Percentiles rank a stretch among this genome's conserved stretches.
These are phyloP conservation scores for Mechanitis messenoides DNA, from an alignment of 2,888 invertebrate species.

Conservation along the genomic window DNA sequence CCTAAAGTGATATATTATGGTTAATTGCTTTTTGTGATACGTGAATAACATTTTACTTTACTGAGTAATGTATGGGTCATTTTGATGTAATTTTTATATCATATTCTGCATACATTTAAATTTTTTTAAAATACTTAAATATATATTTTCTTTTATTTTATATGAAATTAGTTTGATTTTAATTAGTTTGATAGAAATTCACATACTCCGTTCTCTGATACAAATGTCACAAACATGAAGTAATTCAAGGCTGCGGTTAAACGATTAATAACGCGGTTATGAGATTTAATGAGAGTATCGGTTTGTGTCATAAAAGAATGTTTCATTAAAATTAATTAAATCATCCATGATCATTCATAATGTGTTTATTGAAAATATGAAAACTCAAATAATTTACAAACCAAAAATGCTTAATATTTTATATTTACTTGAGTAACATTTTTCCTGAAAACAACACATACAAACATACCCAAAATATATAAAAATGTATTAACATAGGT, in stretches of 20 bases:
- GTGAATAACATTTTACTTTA: neutral
- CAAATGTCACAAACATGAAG: conserved; percentile 28
- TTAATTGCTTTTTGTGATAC: conserved; percentile 13
- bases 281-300: conserved; percentile 36
- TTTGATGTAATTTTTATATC: too few species aligned
- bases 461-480: neutral
- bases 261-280: conserved; percentile 34
- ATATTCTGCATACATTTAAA: neutral
- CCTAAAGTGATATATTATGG: conserved; percentile 22
- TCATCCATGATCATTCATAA: neutral
- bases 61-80: neutral
- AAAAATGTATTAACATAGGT: neutral
- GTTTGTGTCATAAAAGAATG: conserved; percentile 18
- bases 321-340: conserved; percentile 3
- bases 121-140: neutral
- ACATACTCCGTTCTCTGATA: conserved; percentile 19
- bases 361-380: too few species aligned
- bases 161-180: neutral
- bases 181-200: conserved; percentile 17
- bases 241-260: conserved; percentile 34
- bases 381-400: neutral
- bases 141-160: neutral
- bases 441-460: neutral
- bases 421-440: too few species aligned
- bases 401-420: too few species aligned